A percentile compares a stretch with the other conserved stretches of the same genome.
phyloP scores from a whole-genome alignment of 2,888 invertebrate genomes.

The Trypoxylon attenuatum region DNA sequence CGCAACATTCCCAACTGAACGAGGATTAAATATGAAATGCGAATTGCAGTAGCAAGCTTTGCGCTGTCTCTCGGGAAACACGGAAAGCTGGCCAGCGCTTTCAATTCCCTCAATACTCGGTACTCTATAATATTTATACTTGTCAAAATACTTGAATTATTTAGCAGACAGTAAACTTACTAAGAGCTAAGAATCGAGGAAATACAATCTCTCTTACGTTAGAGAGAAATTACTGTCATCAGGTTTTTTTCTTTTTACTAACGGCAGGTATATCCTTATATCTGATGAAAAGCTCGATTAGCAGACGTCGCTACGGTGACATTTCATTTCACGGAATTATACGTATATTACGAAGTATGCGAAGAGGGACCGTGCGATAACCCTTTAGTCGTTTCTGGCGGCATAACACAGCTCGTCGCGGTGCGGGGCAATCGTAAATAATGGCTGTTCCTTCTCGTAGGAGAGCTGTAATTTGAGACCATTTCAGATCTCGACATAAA shows the following conservation, averaged over 20 bases:
- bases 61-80: slow-evolving; percentile 15
- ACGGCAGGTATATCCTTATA: too few relatives aligned
- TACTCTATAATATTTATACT: slow-evolving; percentile 37
- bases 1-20: neutral
- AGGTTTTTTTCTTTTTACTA: too few relatives aligned
- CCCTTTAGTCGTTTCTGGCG: too few relatives aligned
- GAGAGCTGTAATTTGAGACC: slow-evolving; percentile 7
- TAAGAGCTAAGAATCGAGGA: neutral
- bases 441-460: neutral
- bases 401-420: too few relatives aligned
- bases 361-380: too few relatives aligned
- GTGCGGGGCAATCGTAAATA: slow-evolving; percentile 17
- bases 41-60: slow-evolving; percentile 5
- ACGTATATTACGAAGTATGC: too few relatives aligned
- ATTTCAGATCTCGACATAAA: slow-evolving; percentile 9
- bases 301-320: too few relatives aligned
- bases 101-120: slow-evolving; percentile 26
- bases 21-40: slow-evolving; percentile 19
- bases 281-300: too few relatives aligned
- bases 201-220: neutral
- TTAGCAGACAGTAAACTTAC: slow-evolving; percentile 4
- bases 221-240: too few relatives aligned
- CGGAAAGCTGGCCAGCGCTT: slow-evolving; percentile 25
- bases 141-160: slow-evolving; percentile 24
- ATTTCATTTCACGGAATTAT: too few relatives aligned